phyloP scores from a whole-genome alignment of 2,888 invertebrate genomes.

The Pollenia griseotomentosa region DNA sequence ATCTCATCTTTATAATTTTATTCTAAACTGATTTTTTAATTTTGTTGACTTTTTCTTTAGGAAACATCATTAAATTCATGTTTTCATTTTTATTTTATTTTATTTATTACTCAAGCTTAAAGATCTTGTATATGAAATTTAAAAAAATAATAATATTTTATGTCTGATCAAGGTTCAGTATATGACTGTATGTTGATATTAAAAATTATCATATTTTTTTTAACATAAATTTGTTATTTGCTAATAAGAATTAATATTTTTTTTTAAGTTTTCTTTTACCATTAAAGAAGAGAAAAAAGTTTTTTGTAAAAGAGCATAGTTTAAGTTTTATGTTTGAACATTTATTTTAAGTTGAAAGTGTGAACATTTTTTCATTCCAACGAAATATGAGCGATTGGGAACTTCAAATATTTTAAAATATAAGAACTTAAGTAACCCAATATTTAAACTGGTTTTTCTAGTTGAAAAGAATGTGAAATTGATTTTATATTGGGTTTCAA shows the following conservation, averaged over 20 bases:
- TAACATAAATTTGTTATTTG: too few species aligned
- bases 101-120: not conserved
- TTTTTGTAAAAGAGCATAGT: not conserved
- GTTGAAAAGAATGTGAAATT: too few species aligned
- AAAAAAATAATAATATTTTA: not conserved
- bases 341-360: constrained; percentile 8
- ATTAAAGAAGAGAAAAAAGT: not conserved
- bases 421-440: not conserved
- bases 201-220: too few species aligned
- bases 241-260: not conserved
- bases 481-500: too few species aligned
- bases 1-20: too few species aligned
- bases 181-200: not conserved
- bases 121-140: not conserved
- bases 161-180: constrained; percentile 7
- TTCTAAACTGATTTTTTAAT: too few species aligned
- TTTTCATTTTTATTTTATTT: not conserved
- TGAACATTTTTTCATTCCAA: not conserved
- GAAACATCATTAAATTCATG: too few species aligned
- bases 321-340: not conserved
- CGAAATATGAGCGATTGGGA: not conserved
- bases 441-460: not conserved
- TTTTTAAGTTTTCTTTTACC: not conserved
- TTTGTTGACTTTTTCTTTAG: too few species aligned
- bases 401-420: not conserved